Evolutionary conservation across 2,888 invertebrate genomes (phyloP).

Genomic region (Zhuqinia jingwanae): DNA sequence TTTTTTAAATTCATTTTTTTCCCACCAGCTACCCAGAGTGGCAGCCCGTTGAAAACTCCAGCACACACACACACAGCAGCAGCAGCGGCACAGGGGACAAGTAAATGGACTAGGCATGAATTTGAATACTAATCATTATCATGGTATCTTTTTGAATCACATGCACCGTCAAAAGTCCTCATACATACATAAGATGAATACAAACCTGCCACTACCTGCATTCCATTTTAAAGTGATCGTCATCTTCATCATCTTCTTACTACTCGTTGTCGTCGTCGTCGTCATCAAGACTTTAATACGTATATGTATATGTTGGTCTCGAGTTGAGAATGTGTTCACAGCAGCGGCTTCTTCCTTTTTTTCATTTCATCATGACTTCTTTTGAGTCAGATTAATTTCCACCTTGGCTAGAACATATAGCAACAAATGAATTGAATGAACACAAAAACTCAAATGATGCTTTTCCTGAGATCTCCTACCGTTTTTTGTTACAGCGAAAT

Average conservation of each 20-base stretch:
- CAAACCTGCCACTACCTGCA: background rate
- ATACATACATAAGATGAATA: background rate
- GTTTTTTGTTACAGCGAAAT: slow-evolving; percentile 17
- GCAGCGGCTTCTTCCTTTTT: slow-evolving; percentile 48
- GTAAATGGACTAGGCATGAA: slow-evolving; percentile 42
- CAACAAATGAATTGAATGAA: slow-evolving; percentile 52
- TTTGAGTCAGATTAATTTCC: slow-evolving; percentile 38
- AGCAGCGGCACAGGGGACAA: no score
- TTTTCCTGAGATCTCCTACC: slow-evolving; percentile 63
- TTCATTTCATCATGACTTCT: slow-evolving; percentile 38
- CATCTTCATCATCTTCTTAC: slow-evolving; percentile 21
- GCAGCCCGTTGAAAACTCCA: slow-evolving; percentile 15
- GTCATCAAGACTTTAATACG: no score
- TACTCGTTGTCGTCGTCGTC: slow-evolving; percentile 34
- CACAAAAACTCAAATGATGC: slow-evolving; percentile 18
- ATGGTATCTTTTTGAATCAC: slow-evolving; percentile 56
- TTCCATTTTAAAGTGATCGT: slow-evolving; percentile 14
- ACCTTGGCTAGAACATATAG: background rate
- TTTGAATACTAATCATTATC: slow-evolving; percentile 57
- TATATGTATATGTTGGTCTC: no score
- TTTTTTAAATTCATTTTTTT: slow-evolving; percentile 39
- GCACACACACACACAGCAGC: background rate
- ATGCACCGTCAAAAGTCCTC: slow-evolving; percentile 17
- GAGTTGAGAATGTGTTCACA: background rate
- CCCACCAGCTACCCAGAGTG: slow-evolving; percentile 31